Percentiles rank a stretch among this genome's conserved stretches.
Evolutionary conservation across 2,113 vertebrate species (phyloP).

Genomic region (Pedetes capensis): DNA sequence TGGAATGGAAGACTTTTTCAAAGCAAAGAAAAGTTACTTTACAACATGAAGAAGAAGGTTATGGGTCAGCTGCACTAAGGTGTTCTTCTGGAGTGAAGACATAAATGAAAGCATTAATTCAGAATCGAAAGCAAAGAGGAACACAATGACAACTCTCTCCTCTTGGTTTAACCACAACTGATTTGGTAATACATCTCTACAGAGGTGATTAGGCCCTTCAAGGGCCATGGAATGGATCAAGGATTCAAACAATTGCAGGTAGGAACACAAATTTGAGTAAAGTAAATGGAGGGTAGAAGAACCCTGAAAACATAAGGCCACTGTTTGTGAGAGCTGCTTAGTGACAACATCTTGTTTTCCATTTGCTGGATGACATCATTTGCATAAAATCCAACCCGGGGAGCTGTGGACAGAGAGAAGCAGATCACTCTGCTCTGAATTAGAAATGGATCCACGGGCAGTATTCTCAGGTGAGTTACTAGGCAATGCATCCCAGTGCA

Average conservation of each 20-base stretch:
- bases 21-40: neutral
- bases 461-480: constrained; percentile 73
- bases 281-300: neutral
- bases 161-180: neutral
- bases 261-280: constrained; percentile 57
- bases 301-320: constrained; percentile 74
- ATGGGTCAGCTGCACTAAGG: neutral
- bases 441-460: constrained; percentile 79
- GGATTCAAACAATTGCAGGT: constrained; percentile 61
- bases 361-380: constrained; percentile 84
- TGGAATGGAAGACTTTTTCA: neutral
- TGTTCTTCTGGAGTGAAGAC: neutral
- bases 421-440: constrained; percentile 74
- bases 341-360: constrained; percentile 77
- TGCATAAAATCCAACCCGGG: constrained; percentile 83
- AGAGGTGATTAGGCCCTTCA: constrained; percentile 45
- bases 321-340: constrained; percentile 72
- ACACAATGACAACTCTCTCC: neutral
- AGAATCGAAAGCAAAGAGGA: constrained; percentile 53
- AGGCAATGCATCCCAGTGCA: constrained; percentile 76
- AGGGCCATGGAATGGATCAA: constrained; percentile 43
- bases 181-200: constrained; percentile 45
- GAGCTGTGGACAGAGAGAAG: constrained; percentile 77
- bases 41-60: neutral
- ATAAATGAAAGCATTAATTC: constrained; percentile 22